Percentiles rank a stretch among this genome's conserved stretches.
phyloP scores from a whole-genome alignment of 1,140 invertebrate species.

The Radopholus similis region DNA sequence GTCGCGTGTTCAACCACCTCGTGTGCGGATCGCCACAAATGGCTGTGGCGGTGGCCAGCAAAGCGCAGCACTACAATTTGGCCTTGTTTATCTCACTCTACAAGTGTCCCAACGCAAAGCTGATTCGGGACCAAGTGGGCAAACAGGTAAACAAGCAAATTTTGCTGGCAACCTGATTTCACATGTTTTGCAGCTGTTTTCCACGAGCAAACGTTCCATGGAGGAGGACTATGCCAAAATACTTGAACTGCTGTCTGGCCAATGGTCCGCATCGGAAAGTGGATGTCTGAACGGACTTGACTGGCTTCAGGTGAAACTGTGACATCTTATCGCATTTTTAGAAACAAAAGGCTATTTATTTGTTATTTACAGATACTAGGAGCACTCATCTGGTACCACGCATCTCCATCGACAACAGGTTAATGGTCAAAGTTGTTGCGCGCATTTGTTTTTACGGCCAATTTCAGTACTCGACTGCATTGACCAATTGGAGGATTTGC shows the following conservation, averaged over 20 bases:
- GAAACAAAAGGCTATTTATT: background rate
- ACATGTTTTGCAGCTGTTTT: background rate
- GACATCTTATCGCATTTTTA: background rate
- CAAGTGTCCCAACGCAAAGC: background rate
- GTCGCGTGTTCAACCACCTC: constrained; percentile 1
- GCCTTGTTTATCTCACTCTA: constrained; percentile 7
- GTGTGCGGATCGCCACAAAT: background rate
- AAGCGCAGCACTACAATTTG: constrained; percentile 4
- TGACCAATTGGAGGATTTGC: too few species aligned
- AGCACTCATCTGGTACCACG: constrained; percentile 14
- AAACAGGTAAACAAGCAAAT: background rate
- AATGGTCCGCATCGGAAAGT: background rate
- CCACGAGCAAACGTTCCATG: background rate
- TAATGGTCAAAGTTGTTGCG: background rate
- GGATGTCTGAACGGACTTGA: constrained; percentile 11
- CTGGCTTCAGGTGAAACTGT: background rate
- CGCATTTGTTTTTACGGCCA: too few species aligned
- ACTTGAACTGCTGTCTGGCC: constrained; percentile 4
- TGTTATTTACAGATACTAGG: background rate
- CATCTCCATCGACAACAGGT: constrained; percentile 9
- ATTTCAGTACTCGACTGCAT: too few species aligned
- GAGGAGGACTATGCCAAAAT: constrained; percentile 1
- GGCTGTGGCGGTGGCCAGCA: background rate
- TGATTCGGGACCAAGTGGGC: background rate
- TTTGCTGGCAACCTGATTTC: background rate